Percentiles rank a stretch among this genome's conserved stretches.
These are phyloP conservation scores for Neodiprion virginianus DNA, from an alignment of 1,140 invertebrate genomes.

Conservation along the genomic window DNA sequence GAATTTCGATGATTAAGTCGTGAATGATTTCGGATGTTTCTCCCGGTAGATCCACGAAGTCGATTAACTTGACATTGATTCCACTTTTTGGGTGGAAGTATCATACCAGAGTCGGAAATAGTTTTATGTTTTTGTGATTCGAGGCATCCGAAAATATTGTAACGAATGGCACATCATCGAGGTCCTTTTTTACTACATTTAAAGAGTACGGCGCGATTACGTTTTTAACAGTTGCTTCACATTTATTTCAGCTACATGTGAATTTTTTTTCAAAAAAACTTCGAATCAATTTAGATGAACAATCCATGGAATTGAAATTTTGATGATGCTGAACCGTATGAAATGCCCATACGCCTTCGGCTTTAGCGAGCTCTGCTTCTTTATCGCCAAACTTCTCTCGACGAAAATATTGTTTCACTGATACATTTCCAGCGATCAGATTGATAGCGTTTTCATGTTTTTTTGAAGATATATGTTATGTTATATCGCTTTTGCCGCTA, in stretches of 20 bases:
- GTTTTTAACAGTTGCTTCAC: constrained; percentile 31
- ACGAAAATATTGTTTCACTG: constrained; percentile 39
- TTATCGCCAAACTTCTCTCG: constrained; percentile 15
- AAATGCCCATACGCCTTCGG: constrained; percentile 29
- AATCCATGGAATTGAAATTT: constrained; percentile 36
- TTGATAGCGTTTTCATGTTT: constrained; percentile 47
- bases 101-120: constrained; percentile 28
- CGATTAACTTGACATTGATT: constrained; percentile 29
- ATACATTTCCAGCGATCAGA: constrained; percentile 41
- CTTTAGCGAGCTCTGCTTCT: constrained; percentile 20
- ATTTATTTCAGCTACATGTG: constrained; percentile 33
- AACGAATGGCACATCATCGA: constrained; percentile 21
- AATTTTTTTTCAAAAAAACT: constrained; percentile 34
- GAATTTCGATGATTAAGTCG: constrained; percentile 23
- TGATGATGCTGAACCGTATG: constrained; percentile 33
- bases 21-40: constrained; percentile 33
- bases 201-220: constrained; percentile 23
- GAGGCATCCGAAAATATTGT: constrained; percentile 32
- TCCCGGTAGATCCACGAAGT: constrained; percentile 28
- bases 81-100: constrained; percentile 31
- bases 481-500: constrained; percentile 46
- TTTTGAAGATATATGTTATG: constrained; percentile 47
- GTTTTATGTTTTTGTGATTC: constrained; percentile 32
- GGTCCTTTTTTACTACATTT: constrained; percentile 18
- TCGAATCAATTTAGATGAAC: constrained; percentile 31